phyloP scores from a whole-genome alignment of 2,113 vertebrate genomes.

The Quiscalus mexicanus region DNA sequence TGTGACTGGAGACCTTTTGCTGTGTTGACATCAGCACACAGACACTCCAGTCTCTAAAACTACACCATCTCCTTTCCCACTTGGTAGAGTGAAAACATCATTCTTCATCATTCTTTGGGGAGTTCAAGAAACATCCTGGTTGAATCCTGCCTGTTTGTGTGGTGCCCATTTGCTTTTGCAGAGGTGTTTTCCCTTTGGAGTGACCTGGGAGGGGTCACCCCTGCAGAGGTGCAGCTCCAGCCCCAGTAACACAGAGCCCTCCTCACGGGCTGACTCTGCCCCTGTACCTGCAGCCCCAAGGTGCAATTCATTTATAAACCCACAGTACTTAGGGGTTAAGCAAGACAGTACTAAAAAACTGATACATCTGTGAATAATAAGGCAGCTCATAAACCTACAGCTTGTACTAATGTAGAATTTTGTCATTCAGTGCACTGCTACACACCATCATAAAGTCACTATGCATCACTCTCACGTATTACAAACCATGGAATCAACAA shows the following conservation, averaged over 20 bases:
- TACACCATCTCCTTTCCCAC: neutral
- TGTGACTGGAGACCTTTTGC: neutral
- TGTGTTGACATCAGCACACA: neutral
- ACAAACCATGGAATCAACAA: neutral
- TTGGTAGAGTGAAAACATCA: neutral
- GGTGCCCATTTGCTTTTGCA: neutral
- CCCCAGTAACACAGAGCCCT: neutral
- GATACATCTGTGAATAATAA: neutral
- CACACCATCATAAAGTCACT: neutral
- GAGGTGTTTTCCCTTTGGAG: neutral
- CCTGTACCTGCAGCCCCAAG: neutral
- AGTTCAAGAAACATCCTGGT: neutral
- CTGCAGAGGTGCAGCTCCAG: neutral
- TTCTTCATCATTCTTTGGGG: neutral
- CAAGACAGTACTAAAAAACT: neutral
- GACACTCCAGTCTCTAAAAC: neutral
- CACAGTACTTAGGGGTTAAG: neutral
- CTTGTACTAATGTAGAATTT: neutral
- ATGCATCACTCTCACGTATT: neutral
- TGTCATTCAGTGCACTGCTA: neutral
- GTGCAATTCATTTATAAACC: fast-evolving
- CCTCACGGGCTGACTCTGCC: neutral
- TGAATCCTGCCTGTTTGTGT: neutral
- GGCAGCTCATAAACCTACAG: neutral
- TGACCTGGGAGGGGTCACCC: too few relatives aligned